phyloP scores from a whole-genome alignment of 2,888 invertebrate species.

The Apamea anceps region DNA sequence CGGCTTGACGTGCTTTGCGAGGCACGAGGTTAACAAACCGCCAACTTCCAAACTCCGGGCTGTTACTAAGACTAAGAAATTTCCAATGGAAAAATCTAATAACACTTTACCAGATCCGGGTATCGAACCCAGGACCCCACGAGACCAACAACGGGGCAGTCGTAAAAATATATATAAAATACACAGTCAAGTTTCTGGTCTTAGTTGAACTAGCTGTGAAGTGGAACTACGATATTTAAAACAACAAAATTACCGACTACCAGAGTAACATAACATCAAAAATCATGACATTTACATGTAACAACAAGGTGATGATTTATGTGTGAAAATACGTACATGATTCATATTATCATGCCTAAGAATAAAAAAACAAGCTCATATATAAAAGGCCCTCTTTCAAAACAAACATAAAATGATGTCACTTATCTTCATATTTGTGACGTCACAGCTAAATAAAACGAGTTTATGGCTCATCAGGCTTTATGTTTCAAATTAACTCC shows the following conservation, averaged over 20 bases:
- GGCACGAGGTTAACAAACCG: not conserved
- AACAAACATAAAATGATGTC: conserved; percentile 19
- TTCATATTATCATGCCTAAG: not conserved
- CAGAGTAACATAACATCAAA: not conserved
- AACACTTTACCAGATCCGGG: not conserved
- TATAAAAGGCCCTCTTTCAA: conserved; percentile 36
- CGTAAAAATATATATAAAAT: not conserved
- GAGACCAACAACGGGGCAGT: not conserved
- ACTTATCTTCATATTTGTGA: conserved; percentile 38
- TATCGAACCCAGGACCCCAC: not conserved
- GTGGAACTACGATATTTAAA: not conserved
- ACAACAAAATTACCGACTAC: too few species aligned
- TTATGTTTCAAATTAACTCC: conserved; percentile 53
- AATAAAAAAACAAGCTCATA: conserved; percentile 34
- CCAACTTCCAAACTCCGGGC: not conserved
- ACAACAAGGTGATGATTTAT: too few species aligned
- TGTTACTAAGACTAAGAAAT: not conserved
- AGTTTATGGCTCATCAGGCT: conserved; percentile 49
- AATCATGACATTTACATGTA: not conserved
- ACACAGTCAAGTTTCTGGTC: not conserved
- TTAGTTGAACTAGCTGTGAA: not conserved
- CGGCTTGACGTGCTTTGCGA: not conserved
- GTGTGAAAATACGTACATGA: not conserved
- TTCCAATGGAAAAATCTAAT: not conserved
- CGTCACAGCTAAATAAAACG: conserved; percentile 61